A percentile compares a stretch with the other conserved stretches of the same genome.
Evolutionary conservation across 2,113 vertebrate genomes (phyloP).

Genomic region (Gila orcuttii): DNA sequence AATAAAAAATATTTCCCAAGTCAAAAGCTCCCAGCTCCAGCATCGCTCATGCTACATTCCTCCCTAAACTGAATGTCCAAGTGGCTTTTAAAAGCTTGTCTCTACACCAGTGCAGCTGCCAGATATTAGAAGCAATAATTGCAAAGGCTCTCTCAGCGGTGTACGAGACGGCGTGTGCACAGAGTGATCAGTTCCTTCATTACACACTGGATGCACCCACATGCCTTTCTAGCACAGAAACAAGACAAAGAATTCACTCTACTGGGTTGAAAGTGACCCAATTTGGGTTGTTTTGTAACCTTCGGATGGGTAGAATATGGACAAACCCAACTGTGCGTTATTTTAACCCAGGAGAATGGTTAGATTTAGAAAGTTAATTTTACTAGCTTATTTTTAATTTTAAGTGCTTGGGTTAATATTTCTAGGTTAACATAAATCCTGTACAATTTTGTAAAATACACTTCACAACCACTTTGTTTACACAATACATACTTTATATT

Average conservation of each 20-base stretch:
- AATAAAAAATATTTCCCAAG: neutral
- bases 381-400: too few species aligned
- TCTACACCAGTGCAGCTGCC: slow-evolving; percentile 10
- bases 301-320: neutral
- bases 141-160: neutral
- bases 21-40: neutral
- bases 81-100: slow-evolving; percentile 24
- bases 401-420: too few species aligned
- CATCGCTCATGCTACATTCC: neutral
- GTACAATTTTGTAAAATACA: too few species aligned
- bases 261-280: neutral
- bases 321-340: neutral
- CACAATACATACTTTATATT: too few species aligned
- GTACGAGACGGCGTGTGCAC: neutral
- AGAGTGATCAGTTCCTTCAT: slow-evolving; percentile 33
- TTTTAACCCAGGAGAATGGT: neutral
- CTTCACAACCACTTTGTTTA: too few species aligned
- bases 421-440: too few species aligned
- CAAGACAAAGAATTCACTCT: neutral
- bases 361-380: too few species aligned
- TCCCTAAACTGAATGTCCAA: neutral
- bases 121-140: slow-evolving; percentile 30
- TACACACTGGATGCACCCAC: slow-evolving; percentile 7
- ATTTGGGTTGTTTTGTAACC: neutral
- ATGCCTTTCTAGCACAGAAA: neutral